Percentiles rank a stretch among this genome's conserved stretches.
Conservation (phyloP, 2,888 invertebrate species). For the Hydropsyche betteni region DNA sequence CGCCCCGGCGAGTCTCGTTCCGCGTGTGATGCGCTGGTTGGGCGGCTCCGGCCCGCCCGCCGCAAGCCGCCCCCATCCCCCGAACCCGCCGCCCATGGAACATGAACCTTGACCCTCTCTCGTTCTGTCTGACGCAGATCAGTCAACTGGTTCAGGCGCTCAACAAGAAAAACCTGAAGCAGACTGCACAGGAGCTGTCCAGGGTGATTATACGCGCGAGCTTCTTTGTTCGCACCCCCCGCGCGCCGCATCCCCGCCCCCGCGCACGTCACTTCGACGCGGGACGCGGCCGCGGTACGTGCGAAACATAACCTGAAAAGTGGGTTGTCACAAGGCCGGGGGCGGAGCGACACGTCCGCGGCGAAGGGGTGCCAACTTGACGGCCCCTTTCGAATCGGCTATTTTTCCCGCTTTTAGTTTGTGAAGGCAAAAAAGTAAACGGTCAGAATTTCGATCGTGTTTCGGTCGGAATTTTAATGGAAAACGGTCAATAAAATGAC, state of each 20-base stretch:
- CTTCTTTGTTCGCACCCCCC: constrained; percentile 33
- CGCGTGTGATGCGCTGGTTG: constrained; percentile 14
- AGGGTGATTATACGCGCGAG: constrained; percentile 42
- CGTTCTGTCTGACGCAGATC: constrained; percentile 98
- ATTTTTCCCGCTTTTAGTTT: too few species aligned
- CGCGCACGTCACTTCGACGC: constrained; percentile 37
- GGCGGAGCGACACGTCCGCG: too few species aligned
- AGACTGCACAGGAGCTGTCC: constrained; percentile 88
- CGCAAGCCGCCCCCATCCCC: constrained; percentile 41
- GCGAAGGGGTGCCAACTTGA: too few species aligned
- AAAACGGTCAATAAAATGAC: too few species aligned
- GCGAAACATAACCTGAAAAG: too few species aligned
- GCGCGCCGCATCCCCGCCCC: constrained; percentile 40
- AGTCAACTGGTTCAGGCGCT: constrained; percentile 95
- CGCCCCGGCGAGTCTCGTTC: not conserved
- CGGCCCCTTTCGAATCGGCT: too few species aligned
- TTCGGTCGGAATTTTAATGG: too few species aligned
- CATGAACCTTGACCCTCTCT: constrained; percentile 98
- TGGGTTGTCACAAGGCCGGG: too few species aligned
- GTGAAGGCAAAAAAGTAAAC: too few species aligned
- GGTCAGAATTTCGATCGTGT: too few species aligned
- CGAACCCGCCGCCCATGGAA: constrained; percentile 43
- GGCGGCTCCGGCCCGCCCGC: constrained; percentile 17
- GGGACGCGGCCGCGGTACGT: constrained; percentile 7
- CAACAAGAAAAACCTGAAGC: constrained; percentile 95